These are phyloP conservation scores for Calephelis perditalis DNA, from an alignment of 2,888 invertebrate genomes.

Conservation along the genomic window DNA sequence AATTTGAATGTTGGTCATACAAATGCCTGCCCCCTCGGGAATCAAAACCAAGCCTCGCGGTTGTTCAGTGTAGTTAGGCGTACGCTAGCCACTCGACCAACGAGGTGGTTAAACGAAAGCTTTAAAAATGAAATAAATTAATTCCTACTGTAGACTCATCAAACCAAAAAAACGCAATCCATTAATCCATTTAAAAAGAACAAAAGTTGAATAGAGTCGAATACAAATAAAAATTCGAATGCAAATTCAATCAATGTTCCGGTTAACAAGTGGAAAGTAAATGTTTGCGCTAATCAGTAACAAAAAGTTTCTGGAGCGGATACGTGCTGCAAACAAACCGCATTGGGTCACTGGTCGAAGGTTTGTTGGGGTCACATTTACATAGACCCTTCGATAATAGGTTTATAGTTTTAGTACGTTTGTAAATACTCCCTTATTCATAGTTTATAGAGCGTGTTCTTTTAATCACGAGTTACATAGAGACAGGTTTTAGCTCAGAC, in stretches of 20 bases:
- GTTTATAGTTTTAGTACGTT: slow-evolving; percentile 2
- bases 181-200: neutral
- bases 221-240: slow-evolving; percentile 17
- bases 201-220: neutral
- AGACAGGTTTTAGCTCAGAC: too few species aligned
- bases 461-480: too few species aligned
- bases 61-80: too few species aligned
- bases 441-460: too few species aligned
- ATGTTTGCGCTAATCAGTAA: slow-evolving; percentile 50
- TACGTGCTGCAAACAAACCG: slow-evolving; percentile 35
- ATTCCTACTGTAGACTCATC: too few species aligned
- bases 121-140: too few species aligned
- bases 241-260: slow-evolving; percentile 39
- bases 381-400: slow-evolving; percentile 1
- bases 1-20: too few species aligned
- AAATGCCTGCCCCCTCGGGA: too few species aligned
- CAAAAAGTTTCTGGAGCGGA: slow-evolving; percentile 36
- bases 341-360: slow-evolving; percentile 11
- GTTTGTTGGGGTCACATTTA: slow-evolving; percentile 4
- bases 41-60: too few species aligned
- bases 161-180: too few species aligned
- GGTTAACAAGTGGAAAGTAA: slow-evolving; percentile 41
- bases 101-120: too few species aligned
- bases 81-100: too few species aligned
- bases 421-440: neutral